Percentiles rank a stretch among this genome's conserved stretches.
These are phyloP conservation scores for Drosophila pachea DNA, from an alignment of 1,140 invertebrate genomes.

Conservation along the genomic window DNA sequence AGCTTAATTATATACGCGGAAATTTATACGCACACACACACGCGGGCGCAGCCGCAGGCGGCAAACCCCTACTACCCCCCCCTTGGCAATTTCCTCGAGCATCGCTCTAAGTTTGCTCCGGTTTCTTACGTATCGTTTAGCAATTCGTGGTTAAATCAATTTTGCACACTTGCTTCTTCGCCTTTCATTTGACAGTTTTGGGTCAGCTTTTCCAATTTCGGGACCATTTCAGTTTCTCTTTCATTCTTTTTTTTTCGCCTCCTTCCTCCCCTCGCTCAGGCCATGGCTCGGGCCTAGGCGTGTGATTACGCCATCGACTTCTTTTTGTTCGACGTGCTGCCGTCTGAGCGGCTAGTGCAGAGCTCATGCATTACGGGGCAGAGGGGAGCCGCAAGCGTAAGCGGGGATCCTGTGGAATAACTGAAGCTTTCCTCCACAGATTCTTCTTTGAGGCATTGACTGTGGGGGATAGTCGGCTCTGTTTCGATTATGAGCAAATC, in stretches of 20 bases:
- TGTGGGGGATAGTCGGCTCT: too few species aligned
- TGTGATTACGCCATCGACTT: constrained; percentile 45
- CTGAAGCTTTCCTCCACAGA: too few species aligned
- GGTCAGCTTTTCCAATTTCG: constrained; percentile 52
- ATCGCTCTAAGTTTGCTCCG: constrained; percentile 37
- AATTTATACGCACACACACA: constrained; percentile 58
- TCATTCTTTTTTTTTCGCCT: constrained; percentile 1
- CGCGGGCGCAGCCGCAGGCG: constrained; percentile 13
- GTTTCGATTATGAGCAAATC: too few species aligned
- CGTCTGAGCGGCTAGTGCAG: too few species aligned
- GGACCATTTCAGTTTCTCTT: constrained; percentile 26
- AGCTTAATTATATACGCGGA: constrained; percentile 77
- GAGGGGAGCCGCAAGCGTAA: too few species aligned
- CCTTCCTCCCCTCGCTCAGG: too few species aligned
- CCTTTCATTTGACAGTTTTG: constrained; percentile 62
- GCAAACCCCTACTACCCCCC: too few species aligned
- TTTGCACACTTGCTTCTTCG: constrained; percentile 31
- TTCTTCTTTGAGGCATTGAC: too few species aligned
- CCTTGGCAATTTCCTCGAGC: constrained; percentile 38
- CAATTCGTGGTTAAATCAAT: constrained; percentile 75
- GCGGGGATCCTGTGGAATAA: too few species aligned
- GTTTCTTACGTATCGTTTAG: constrained; percentile 65
- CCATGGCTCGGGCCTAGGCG: constrained; percentile 43
- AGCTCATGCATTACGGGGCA: constrained; percentile 39
- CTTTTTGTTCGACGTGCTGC: constrained; percentile 49